Conservation (phyloP, 2,113 vertebrate species). For the Rhabdornis inornatus region DNA sequence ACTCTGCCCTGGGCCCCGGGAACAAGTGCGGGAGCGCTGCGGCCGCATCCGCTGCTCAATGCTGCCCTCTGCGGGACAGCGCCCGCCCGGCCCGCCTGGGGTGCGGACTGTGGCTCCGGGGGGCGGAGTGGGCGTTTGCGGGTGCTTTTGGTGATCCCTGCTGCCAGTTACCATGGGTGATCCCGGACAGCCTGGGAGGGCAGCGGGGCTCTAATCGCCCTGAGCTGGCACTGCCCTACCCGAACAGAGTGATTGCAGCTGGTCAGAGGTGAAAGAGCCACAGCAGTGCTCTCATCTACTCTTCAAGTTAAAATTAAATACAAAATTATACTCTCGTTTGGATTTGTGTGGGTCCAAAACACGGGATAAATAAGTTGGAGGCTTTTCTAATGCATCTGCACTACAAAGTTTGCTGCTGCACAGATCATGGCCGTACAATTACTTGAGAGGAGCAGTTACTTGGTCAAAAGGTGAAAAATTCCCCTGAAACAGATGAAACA, state of each 20-base stretch:
- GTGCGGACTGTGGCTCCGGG: rapidly evolving
- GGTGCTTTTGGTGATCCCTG: neutral
- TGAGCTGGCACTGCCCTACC: neutral
- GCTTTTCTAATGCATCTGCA: neutral
- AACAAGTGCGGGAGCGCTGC: neutral
- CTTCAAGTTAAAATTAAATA: neutral
- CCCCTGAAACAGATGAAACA: neutral
- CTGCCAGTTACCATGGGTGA: rapidly evolving
- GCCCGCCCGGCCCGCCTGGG: neutral
- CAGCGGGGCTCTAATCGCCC: neutral
- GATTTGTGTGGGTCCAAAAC: neutral
- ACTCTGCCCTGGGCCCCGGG: neutral
- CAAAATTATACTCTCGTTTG: neutral
- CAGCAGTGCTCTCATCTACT: rapidly evolving
- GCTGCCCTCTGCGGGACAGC: constrained; percentile 75
- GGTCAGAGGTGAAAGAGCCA: rapidly evolving
- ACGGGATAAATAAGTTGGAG: neutral
- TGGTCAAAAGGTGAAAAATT: neutral
- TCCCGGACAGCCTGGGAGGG: rapidly evolving
- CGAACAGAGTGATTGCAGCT: neutral
- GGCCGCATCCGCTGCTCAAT: constrained; percentile 59
- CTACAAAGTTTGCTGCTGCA: neutral
- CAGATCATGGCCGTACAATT: neutral
- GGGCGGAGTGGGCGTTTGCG: rapidly evolving
- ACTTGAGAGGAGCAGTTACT: neutral